Conservation (phyloP, 2,113 vertebrate species). For the Notarius lentiginosus region DNA sequence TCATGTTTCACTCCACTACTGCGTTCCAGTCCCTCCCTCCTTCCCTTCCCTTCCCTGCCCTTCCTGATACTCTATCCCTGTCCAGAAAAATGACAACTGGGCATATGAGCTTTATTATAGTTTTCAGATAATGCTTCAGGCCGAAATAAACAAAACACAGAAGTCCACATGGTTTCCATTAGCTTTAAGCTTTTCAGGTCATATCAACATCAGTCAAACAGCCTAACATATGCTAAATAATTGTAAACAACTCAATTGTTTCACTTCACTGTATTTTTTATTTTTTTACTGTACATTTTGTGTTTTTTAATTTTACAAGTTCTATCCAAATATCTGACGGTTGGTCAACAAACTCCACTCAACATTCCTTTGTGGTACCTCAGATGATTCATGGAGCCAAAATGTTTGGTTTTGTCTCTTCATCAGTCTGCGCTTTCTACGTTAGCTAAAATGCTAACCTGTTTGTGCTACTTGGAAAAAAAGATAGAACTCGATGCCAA, state of each 20-base stretch:
- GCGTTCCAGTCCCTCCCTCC: constrained; percentile 23
- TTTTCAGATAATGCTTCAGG: not conserved
- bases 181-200: not conserved
- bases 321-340: not conserved
- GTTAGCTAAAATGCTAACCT: not conserved
- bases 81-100: not conserved
- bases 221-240: not conserved
- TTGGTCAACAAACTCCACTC: not conserved
- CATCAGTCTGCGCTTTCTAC: not conserved
- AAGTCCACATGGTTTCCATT: not conserved
- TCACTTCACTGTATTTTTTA: not conserved
- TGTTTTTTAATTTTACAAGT: not conserved
- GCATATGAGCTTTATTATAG: not conserved
- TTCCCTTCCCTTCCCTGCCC: not conserved
- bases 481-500: too few relatives aligned
- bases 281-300: not conserved
- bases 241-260: not conserved
- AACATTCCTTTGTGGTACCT: not conserved
- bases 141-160: not conserved
- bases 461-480: too few relatives aligned
- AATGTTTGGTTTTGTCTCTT: not conserved
- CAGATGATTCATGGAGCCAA: not conserved
- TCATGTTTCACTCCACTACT: constrained; percentile 8
- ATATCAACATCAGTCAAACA: not conserved
- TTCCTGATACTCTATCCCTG: not conserved